Conservation (phyloP, 1,140 invertebrate genomes). For the Trissolcus basalis region DNA sequence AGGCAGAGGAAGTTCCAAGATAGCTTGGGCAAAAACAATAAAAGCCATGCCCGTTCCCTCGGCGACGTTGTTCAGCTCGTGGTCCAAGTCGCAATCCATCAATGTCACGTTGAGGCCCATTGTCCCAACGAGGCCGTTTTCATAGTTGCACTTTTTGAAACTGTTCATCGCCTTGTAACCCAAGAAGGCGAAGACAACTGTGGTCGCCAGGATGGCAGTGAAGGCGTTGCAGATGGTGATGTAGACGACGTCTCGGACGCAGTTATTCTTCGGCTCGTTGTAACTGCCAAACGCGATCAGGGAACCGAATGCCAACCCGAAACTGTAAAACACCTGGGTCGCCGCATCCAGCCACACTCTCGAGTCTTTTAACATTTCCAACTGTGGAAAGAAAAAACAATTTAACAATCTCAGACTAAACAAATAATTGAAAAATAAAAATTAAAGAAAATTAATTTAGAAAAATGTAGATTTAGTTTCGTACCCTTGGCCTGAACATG, state of each 20-base stretch:
- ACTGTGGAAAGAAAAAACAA: conserved; percentile 77
- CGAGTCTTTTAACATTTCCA: conserved; percentile 86
- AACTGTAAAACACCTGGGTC: conserved; percentile 96
- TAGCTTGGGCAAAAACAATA: conserved; percentile 93
- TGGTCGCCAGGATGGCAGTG: conserved; percentile 95
- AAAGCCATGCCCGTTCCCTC: conserved; percentile 94
- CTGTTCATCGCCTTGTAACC: conserved; percentile 90
- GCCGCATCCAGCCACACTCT: conserved; percentile 95
- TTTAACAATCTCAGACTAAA: too few species aligned
- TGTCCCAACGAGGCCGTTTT: too few species aligned
- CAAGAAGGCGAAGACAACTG: conserved; percentile 91
- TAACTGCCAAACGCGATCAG: conserved; percentile 93
- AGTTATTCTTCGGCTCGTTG: conserved; percentile 93
- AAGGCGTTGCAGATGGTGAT: conserved; percentile 93
- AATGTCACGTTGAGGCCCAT: conserved; percentile 69
- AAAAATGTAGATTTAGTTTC: not conserved
- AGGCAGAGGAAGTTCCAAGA: conserved; percentile 89
- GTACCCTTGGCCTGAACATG: conserved; percentile 11
- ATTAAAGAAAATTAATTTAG: not conserved
- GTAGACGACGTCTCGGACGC: conserved; percentile 89
- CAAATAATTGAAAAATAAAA: conserved; percentile 1
- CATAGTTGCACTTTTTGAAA: conserved; percentile 87
- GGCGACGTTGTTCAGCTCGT: conserved; percentile 86
- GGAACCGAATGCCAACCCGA: conserved; percentile 93
- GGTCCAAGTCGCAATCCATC: conserved; percentile 80